Evolutionary conservation across 2,888 invertebrate species (phyloP), one percentile per base, ranked within the genome.

Genomic region (Acronicta leporina): DNA sequence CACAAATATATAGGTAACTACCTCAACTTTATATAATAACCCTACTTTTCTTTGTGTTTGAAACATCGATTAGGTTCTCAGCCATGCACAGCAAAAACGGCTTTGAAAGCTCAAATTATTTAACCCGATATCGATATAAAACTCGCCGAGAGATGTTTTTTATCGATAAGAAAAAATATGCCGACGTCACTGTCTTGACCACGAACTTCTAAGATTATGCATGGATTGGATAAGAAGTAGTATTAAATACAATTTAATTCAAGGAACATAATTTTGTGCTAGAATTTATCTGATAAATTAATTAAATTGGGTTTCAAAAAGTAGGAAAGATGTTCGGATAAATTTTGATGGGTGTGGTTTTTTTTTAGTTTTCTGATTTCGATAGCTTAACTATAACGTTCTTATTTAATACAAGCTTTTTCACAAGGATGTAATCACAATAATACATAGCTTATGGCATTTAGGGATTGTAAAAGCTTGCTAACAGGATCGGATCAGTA

Each of bases 121-220:
- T 81, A 85, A 86, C 82, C 83, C 84, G 88, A 88, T 89, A 90
- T 88, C 88, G 91, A 90, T 89, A 89, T 88, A 82, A 89, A 86
- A 82, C 81, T 78, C 76, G 77, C 74, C 79, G 83, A 85, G 84
- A 85, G 78, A 79, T 79, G 73, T 88, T 85, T 85, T 86, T 88
- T 81, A 83, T 88, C 85, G 87, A 89, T 90, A 85, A 82, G 53
- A 82, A 86, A 69, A 89, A 88, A 90, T 84, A 70, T 84, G 90
- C 84, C 82, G 76, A 85, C 87, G 86, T 92, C 92, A 92, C 85
- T 82, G 75, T 63, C 78, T 75, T 81, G 81, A 83, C 79, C 82
- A 80, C 80, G 72, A 79, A 49, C 20, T 58, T 35, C 43, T 52
- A 27, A 55, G 69, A 79, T 60, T 61, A 48, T 30, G 0, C 15